Evolutionary conservation across 92 coral and sea anemone genomes (phyloP).

Genomic region (Porites lobata): DNA sequence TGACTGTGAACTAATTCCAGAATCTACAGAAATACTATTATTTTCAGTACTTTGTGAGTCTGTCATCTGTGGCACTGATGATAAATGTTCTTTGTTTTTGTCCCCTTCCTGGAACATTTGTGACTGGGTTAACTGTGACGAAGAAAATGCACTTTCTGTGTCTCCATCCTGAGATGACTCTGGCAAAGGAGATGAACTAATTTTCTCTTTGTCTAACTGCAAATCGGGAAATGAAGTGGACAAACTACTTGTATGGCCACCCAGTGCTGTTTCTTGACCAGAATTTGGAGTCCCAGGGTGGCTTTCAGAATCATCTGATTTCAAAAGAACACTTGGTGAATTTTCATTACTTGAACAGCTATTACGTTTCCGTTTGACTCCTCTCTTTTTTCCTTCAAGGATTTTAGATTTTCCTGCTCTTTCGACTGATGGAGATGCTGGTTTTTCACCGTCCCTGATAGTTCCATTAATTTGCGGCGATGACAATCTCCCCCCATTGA

Average conservation of each 20-base stretch:
- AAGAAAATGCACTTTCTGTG: not conserved
- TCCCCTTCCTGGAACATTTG: not conserved
- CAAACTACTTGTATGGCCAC: slow-evolving; percentile 26
- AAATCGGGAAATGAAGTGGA: not conserved
- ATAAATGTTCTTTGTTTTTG: slow-evolving; percentile 15
- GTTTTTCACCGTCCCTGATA: slow-evolving; percentile 72
- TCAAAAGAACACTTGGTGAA: slow-evolving; percentile 76
- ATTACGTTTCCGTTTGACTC: slow-evolving; percentile 82
- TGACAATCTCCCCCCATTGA: slow-evolving; percentile 87
- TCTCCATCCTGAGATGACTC: not conserved
- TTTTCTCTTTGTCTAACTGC: not conserved
- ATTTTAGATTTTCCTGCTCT: slow-evolving; percentile 76
- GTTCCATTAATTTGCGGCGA: slow-evolving; percentile 96
- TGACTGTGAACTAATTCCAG: slow-evolving; percentile 40
- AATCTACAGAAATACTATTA: slow-evolving; percentile 25
- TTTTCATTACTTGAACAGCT: slow-evolving; percentile 82
- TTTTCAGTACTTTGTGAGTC: slow-evolving; percentile 27
- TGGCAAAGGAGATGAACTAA: not conserved
- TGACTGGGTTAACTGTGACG: slow-evolving; percentile 1
- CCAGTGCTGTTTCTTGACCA: slow-evolving; percentile 19
- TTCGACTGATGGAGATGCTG: slow-evolving; percentile 71
- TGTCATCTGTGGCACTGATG: not conserved
- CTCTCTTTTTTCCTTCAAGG: slow-evolving; percentile 81
- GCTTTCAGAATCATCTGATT: slow-evolving; percentile 70
- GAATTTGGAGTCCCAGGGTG: slow-evolving; percentile 69